Conservation (phyloP, 2,113 vertebrate genomes). For the Chlamydotis undulata region DNA sequence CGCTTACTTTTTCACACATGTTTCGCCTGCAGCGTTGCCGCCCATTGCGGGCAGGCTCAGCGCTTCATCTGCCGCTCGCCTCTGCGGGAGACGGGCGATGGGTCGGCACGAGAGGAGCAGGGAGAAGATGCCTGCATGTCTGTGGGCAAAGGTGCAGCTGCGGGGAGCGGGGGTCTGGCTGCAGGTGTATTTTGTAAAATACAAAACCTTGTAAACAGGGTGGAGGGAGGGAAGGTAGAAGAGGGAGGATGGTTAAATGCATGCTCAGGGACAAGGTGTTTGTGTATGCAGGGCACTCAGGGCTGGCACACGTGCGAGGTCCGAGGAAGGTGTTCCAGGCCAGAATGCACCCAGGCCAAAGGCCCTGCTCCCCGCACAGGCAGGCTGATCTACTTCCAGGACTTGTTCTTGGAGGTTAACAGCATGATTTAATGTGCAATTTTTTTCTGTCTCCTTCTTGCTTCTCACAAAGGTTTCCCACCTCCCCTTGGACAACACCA, state of each 20-base stretch:
- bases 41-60: neutral
- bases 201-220: neutral
- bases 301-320: neutral
- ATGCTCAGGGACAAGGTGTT: neutral
- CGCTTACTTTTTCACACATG: neutral
- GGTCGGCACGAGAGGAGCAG: neutral
- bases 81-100: fast-evolving
- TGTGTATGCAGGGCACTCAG: fast-evolving
- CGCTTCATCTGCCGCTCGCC: fast-evolving
- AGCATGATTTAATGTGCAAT: neutral
- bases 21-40: neutral
- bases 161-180: neutral
- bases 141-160: fast-evolving
- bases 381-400: neutral
- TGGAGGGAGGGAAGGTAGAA: neutral
- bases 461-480: neutral
- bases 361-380: neutral
- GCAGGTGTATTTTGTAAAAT: neutral
- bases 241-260: neutral
- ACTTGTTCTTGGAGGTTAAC: neutral
- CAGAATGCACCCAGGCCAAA: neutral
- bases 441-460: neutral
- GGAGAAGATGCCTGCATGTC: neutral
- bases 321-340: neutral
- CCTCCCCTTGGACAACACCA: neutral